Evolutionary conservation across 2,888 invertebrate genomes (phyloP), one percentile per base, ranked within the genome.

Genomic region (Gari tellinella): DNA sequence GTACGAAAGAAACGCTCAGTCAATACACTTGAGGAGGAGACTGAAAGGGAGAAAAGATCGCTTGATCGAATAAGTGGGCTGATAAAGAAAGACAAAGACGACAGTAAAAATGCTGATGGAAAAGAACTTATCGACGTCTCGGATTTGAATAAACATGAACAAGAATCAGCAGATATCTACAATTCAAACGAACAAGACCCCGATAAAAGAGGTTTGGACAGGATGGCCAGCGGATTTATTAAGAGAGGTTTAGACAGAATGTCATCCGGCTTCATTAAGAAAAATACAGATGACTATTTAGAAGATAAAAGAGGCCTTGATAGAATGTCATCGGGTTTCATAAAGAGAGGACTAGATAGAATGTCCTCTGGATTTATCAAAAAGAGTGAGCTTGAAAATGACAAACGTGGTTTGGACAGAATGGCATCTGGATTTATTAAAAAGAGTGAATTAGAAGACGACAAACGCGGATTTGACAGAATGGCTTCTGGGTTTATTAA

Each of bases 401-500:
- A 60, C n/a, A 62, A 70, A 48, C 26, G 69, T 4, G 49, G 58
- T 23, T 46, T 62, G 21, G 72, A 62, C 10, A 41, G 52, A 17
- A 2, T 66, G 23, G 5, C 23, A 23, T 46, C 52, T n/a, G 66
- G 26, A 25, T 66, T 61, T 58, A 45, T 57, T 23, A 58, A 62
- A 12, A 51, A 52, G 15, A 49, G 37, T 12, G 38, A 57, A n/a
- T 23, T 12, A 0, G 38, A 14, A n/a, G 23, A 23, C 19, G 64
- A 56, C 3, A 66, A 66, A 51, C 19, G 57, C 19, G n/a, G 19
- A 31, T 52, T 66, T 38, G 66, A 66, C 31, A 12, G 66, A 23
- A 17, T 66, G 23, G 31, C 58, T 17, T 43, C 45, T 21, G 66
- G 66, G 38, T 69, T 69, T 51, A 38, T 69, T 25, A 69, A 69